These are phyloP conservation scores for Datnioides undecimradiatus DNA, from an alignment of 2,113 vertebrate genomes.

Conservation along the genomic window DNA sequence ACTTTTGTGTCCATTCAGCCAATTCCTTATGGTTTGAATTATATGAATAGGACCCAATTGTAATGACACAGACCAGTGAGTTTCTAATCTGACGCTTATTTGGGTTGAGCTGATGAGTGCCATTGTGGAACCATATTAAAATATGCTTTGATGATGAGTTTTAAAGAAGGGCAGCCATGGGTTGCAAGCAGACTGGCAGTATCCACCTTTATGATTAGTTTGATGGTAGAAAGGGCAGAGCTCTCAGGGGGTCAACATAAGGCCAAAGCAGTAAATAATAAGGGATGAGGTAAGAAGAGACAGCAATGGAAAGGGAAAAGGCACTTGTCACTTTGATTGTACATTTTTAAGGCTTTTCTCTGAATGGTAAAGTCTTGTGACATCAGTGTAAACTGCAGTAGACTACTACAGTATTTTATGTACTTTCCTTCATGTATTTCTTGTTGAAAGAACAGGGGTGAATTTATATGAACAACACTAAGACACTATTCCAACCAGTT, in stretches of 20 bases:
- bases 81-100: slow-evolving; percentile 57
- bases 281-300: background rate
- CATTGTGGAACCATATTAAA: slow-evolving; percentile 39
- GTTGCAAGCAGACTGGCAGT: slow-evolving; percentile 23
- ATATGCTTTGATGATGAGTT: slow-evolving; percentile 54
- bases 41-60: slow-evolving; percentile 35
- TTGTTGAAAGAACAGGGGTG: background rate
- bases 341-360: background rate
- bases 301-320: background rate
- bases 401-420: background rate
- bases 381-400: slow-evolving; percentile 6
- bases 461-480: background rate
- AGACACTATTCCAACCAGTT: too few species aligned
- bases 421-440: background rate
- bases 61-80: slow-evolving; percentile 51
- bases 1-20: slow-evolving; percentile 25
- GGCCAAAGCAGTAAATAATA: slow-evolving; percentile 30
- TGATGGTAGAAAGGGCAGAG: background rate
- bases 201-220: background rate
- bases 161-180: slow-evolving; percentile 47
- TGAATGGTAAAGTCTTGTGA: background rate
- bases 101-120: slow-evolving; percentile 40
- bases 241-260: background rate
- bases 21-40: slow-evolving; percentile 2
- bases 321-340: background rate